Evolutionary conservation across 2,797 vertebrate species (phyloP).

Genomic region (Chelidonichthys spinosus): DNA sequence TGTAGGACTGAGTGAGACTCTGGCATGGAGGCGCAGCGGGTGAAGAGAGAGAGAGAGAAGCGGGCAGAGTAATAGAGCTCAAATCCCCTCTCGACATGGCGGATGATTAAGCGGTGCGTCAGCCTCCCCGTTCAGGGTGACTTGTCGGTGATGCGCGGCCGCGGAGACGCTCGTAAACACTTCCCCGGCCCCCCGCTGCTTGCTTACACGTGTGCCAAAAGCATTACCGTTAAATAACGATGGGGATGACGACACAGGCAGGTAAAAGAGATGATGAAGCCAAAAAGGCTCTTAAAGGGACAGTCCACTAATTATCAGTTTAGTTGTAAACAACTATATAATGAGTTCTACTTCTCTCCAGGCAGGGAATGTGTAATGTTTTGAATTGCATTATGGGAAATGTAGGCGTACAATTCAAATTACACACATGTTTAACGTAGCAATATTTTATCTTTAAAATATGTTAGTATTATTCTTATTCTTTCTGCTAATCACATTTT

Average conservation of each 20-base stretch:
- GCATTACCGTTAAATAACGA: conserved; percentile 4
- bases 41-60: conserved; percentile 31
- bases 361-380: background rate
- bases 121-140: conserved; percentile 32
- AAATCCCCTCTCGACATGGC: conserved; percentile 45
- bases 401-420: too few species aligned
- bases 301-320: background rate
- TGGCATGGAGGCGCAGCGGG: conserved; percentile 32
- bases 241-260: too few species aligned
- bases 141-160: conserved; percentile 30
- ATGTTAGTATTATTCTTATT: background rate
- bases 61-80: conserved; percentile 37
- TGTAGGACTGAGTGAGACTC: conserved; percentile 46
- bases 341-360: background rate
- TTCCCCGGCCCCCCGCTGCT: conserved; percentile 51
- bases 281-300: background rate
- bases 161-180: conserved; percentile 46
- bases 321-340: background rate
- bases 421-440: too few species aligned
- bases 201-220: conserved; percentile 40
- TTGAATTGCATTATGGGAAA: background rate
- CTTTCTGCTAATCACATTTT: background rate
- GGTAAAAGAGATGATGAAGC: background rate
- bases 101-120: conserved; percentile 54
- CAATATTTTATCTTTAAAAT: too few species aligned